These are phyloP conservation scores for Sinohyriopsis cumingii DNA, from an alignment of 2,888 invertebrate genomes.

Conservation along the genomic window DNA sequence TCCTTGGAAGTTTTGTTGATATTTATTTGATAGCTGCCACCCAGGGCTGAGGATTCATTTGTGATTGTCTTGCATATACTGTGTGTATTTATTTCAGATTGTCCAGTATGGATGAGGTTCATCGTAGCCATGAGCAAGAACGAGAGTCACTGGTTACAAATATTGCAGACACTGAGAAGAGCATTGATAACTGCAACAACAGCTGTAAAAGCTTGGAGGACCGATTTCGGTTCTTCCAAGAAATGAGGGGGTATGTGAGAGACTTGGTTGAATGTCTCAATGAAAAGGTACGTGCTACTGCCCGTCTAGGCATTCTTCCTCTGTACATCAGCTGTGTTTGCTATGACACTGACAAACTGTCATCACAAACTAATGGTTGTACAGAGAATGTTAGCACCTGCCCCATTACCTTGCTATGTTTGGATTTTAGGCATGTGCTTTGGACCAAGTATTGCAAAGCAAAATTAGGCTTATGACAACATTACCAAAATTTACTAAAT, in stretches of 20 bases:
- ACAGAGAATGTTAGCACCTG: no score
- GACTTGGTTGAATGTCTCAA: constrained; percentile 98
- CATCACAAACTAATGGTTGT: no score
- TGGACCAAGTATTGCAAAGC: no score
- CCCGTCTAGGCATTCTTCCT: constrained; percentile 29
- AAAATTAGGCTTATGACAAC: no score
- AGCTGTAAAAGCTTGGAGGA: constrained; percentile 82
- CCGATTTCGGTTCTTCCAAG: constrained; percentile 94
- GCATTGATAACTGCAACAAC: constrained; percentile 74
- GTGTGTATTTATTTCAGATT: constrained; percentile 72
- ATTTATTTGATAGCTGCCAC: no score
- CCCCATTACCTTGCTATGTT: no score
- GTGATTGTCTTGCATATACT: no score
- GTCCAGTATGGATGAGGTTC: constrained; percentile 77
- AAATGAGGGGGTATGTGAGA: constrained; percentile 93
- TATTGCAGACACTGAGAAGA: constrained; percentile 74
- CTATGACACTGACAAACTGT: no score
- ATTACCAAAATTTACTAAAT: no score
- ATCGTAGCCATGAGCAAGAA: constrained; percentile 76
- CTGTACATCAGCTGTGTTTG: constrained; percentile 4
- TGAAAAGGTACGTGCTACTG: constrained; percentile 84
- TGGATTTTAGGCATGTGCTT: no score
- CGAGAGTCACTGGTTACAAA: constrained; percentile 74
- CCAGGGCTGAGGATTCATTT: no score
- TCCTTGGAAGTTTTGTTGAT: no score